Percentiles rank a stretch among this genome's conserved stretches.
phyloP scores from a whole-genome alignment of 2,113 vertebrate species.

The Megatriorchis doriae region DNA sequence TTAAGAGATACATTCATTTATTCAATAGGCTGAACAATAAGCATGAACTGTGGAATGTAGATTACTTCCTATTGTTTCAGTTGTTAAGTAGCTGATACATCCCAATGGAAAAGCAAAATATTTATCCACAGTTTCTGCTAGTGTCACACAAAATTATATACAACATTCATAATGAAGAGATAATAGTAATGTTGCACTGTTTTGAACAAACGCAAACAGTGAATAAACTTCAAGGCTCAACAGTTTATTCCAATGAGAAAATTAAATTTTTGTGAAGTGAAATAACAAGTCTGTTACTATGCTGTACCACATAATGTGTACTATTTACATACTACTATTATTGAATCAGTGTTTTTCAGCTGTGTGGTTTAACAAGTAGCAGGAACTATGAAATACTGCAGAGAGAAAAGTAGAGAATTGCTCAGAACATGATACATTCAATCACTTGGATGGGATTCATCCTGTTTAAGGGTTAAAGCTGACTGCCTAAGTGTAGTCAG shows the following conservation, averaged over 20 bases:
- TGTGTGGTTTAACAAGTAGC: background rate
- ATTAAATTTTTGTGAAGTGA: background rate
- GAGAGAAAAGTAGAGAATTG: background rate
- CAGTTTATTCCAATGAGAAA: background rate
- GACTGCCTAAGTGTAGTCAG: background rate
- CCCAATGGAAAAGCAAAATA: background rate
- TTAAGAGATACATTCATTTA: conserved; percentile 1
- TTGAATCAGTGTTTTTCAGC: background rate
- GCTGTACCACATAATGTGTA: background rate
- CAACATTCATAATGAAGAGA: background rate
- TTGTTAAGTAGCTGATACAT: background rate
- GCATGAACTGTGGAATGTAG: background rate
- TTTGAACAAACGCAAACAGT: background rate
- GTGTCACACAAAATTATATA: background rate
- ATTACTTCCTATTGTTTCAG: background rate
- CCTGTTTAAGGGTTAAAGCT: background rate
- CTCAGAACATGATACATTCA: background rate
- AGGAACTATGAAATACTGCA: background rate
- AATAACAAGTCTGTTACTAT: background rate
- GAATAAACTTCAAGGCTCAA: background rate
- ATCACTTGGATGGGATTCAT: background rate
- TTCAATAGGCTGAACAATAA: conserved; percentile 21
- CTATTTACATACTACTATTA: background rate
- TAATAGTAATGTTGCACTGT: background rate
- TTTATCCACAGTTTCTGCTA: background rate